Evolutionary conservation across 2,113 vertebrate genomes (phyloP).

Genomic region (Rhea pennata): DNA sequence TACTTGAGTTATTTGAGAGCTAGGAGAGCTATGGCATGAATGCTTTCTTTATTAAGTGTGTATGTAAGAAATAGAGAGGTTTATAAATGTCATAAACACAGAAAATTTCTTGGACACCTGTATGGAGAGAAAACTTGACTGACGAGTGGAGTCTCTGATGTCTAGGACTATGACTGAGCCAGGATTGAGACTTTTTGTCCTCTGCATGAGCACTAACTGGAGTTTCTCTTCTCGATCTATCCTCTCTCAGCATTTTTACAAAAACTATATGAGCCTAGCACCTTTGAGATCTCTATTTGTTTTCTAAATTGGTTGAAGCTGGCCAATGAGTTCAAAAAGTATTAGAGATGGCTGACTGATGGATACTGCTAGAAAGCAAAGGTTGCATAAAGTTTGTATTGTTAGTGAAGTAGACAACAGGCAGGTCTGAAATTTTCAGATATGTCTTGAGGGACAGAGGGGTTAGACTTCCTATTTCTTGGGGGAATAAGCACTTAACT

Average conservation of each 20-base stretch:
- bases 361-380: neutral
- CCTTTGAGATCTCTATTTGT: neutral
- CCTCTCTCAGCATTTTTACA: neutral
- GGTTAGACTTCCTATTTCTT: neutral
- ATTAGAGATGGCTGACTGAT: neutral
- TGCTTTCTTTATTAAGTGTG: neutral
- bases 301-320: neutral
- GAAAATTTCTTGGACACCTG: neutral
- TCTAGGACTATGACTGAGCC: neutral
- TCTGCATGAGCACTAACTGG: neutral
- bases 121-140: neutral
- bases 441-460: accelerated
- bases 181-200: neutral
- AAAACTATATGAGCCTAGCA: neutral
- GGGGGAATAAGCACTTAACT: neutral
- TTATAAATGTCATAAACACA: neutral
- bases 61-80: neutral
- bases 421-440: neutral
- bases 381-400: neutral
- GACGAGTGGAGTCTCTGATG: accelerated
- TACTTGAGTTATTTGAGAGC: neutral
- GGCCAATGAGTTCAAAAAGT: neutral
- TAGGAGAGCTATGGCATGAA: neutral
- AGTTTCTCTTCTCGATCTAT: neutral
- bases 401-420: neutral